Base-by-base conservation (phyloP, 2,113 vertebrate genomes). In the Boleophthalmus pectinirostris region DNA sequence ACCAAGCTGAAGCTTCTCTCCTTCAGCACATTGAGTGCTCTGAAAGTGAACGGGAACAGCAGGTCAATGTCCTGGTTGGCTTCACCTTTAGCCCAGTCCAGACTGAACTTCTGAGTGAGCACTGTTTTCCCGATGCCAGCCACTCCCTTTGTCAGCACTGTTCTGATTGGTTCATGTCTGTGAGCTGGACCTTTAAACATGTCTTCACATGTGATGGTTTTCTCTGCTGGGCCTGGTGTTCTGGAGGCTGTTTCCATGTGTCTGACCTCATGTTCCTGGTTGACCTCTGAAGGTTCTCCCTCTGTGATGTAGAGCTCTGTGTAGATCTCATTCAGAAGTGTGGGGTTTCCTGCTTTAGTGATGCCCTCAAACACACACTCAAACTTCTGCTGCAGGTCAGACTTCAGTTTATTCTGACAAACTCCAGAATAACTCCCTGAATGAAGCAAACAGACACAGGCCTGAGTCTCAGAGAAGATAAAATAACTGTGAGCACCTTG, bases 271-370 rank as follows among this genome's bases (percentile, higher is more conserved):
- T 65, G 61, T 43, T 65, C 61, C 61, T 65, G 61, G 61, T 68
- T 72, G 53, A 68, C 69, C 54, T 72, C 70, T 68, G 33, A 47
- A 74, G 12, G 23, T 10, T 64, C 79, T 65, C 57, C 58, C 20
- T 76, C 79, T 75, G 74, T 85, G 74, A 85, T 73, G 69, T 70
- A 72, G 72, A 76, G 53, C 77, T 79, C 72, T 67, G 77, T 74
- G 72, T 70, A 79, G 72, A 79, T 74, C 49, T 79, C 35, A 46
- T 72, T 80, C 51, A 84, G 79, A 51, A 14, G 61, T 25, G 61
- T 73, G 24, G 21, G 14, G 43, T 47, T 64, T 56, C 69, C 75
- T 43, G 35, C 51, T 54, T 54, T 54, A 54, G 51, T 20, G 20
- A 54, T 54, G 51, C 51, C 51, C 51, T 54, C 51, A 54, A 54